Evolutionary conservation across 1,140 invertebrate species (phyloP).

Genomic region (Drosophila leontia): DNA sequence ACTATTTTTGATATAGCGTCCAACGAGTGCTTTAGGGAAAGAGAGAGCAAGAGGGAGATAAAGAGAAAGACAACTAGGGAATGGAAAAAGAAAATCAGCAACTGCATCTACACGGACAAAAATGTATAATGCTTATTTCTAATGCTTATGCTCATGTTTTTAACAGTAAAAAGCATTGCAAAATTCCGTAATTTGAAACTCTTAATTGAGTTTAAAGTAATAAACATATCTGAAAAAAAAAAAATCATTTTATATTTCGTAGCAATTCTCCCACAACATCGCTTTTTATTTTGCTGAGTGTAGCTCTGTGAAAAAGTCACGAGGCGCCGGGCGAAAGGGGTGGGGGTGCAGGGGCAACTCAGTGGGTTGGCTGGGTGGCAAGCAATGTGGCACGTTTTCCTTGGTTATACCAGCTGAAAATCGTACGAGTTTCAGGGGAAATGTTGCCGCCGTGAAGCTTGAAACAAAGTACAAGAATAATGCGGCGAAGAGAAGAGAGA

Average conservation of each 20-base stretch:
- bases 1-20: slow-evolving; percentile 57
- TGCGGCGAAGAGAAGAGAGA: slow-evolving; percentile 70
- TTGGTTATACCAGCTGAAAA: slow-evolving; percentile 81
- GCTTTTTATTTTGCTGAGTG: neutral
- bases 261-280: neutral
- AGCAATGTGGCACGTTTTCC: slow-evolving; percentile 73
- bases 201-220: no score
- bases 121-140: neutral
- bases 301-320: slow-evolving; percentile 34
- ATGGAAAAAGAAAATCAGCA: slow-evolving; percentile 16
- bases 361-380: slow-evolving; percentile 39
- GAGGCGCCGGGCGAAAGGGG: slow-evolving; percentile 14
- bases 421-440: slow-evolving; percentile 81
- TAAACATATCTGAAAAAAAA: no score
- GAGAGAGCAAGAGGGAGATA: neutral
- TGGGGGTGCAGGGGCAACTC: neutral
- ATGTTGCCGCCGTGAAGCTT: slow-evolving; percentile 50
- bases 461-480: slow-evolving; percentile 55
- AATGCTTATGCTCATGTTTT: no score
- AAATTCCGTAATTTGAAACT: no score
- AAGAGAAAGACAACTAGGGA: neutral
- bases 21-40: slow-evolving; percentile 4
- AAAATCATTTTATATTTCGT: no score
- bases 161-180: no score
- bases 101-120: slow-evolving; percentile 14